Evolutionary conservation across 2,888 invertebrate species (phyloP).

Genomic region (Tachina fera): DNA sequence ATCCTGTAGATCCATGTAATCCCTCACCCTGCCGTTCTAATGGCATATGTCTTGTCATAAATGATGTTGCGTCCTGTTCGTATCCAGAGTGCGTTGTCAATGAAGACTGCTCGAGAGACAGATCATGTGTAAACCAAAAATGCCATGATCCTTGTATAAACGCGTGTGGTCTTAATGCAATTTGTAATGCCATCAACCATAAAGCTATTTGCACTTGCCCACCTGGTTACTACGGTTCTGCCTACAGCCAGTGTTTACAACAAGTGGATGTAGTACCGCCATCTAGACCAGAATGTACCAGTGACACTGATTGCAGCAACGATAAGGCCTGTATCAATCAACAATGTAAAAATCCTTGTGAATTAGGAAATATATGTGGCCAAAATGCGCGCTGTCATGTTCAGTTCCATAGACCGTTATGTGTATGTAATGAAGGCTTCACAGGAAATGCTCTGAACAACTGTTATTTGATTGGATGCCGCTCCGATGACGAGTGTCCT

Average conservation of each 20-base stretch:
- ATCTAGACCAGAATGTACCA: constrained; percentile 89
- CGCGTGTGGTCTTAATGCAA: constrained; percentile 92
- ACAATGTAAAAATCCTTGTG: constrained; percentile 90
- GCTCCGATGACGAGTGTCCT: constrained; percentile 92
- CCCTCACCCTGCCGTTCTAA: constrained; percentile 93
- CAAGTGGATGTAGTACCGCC: constrained; percentile 82
- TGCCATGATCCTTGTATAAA: constrained; percentile 93
- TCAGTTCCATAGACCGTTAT: constrained; percentile 91
- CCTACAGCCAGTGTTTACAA: constrained; percentile 88
- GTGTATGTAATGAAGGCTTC: constrained; percentile 90
- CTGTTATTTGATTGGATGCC: constrained; percentile 92
- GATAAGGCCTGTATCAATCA: constrained; percentile 92
- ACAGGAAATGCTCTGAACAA: constrained; percentile 92
- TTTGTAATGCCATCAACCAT: constrained; percentile 91
- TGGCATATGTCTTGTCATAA: constrained; percentile 90
- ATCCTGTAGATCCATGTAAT: constrained; percentile 89
- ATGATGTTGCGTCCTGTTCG: constrained; percentile 88
- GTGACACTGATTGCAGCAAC: constrained; percentile 91
- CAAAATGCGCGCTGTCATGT: constrained; percentile 91
- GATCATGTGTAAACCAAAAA: constrained; percentile 91
- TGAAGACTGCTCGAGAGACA: constrained; percentile 92
- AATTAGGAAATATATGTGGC: constrained; percentile 87
- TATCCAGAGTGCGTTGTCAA: constrained; percentile 95
- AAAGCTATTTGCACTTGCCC: constrained; percentile 93
- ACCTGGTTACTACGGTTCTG: constrained; percentile 89